Conservation (phyloP, 2,888 invertebrate species). For the Cerastoderma edule region DNA sequence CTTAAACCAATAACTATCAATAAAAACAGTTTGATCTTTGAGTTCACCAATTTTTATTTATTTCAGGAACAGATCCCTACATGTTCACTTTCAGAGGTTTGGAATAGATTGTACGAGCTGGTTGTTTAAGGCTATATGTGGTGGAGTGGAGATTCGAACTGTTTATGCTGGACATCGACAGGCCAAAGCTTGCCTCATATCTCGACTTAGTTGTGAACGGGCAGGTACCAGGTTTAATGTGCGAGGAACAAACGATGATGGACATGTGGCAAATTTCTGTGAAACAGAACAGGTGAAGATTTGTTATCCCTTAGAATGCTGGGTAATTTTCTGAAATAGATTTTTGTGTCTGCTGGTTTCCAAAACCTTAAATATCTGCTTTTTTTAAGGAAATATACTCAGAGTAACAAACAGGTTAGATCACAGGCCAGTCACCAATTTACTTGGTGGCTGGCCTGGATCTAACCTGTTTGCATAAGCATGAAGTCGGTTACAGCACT, state of each 20-base stretch:
- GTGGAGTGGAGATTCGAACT: conserved; percentile 97
- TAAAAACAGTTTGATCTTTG: too few species aligned
- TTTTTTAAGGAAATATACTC: too few species aligned
- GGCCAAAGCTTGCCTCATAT: conserved; percentile 96
- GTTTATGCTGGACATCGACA: conserved; percentile 98
- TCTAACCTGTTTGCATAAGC: too few species aligned
- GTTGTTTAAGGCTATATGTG: conserved; percentile 98
- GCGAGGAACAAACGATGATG: conserved; percentile 99
- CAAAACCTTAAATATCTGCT: too few species aligned
- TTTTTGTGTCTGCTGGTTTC: too few species aligned
- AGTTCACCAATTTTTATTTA: not conserved
- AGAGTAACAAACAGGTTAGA: too few species aligned
- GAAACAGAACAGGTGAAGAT: conserved; percentile 97
- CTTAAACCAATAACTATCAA: too few species aligned
- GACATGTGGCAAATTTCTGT: conserved; percentile 99
- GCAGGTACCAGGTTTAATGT: conserved; percentile 99
- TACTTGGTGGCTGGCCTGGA: too few species aligned
- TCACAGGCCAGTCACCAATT: too few species aligned
- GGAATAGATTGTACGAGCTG: conserved; percentile 95
- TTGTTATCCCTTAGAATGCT: too few species aligned
- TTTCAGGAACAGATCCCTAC: conserved; percentile 94
- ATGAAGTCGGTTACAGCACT: too few species aligned
- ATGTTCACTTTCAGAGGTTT: conserved; percentile 95
- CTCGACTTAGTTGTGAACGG: conserved; percentile 97
- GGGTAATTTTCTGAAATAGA: too few species aligned